A percentile compares a stretch with the other conserved stretches of the same genome.
Evolutionary conservation across 2,113 vertebrate species (phyloP).

Genomic region (Herpetotheres cachinnans): DNA sequence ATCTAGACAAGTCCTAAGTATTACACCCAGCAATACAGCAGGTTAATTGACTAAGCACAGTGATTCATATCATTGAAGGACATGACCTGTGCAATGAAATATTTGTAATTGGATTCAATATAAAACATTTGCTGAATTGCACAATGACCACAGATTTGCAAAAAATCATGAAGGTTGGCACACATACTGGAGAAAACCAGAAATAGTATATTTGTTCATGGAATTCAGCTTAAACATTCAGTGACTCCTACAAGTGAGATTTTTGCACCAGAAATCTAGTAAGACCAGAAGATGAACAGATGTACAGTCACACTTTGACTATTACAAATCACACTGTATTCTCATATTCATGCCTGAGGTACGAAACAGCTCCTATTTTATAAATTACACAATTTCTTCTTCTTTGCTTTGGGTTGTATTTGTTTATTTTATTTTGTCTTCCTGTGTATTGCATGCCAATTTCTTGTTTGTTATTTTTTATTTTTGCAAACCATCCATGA

Average conservation of each 20-base stretch:
- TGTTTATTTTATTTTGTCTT: background rate
- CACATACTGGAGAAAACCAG: background rate
- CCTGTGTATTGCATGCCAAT: background rate
- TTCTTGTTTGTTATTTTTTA: background rate
- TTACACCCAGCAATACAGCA: background rate
- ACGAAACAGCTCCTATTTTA: background rate
- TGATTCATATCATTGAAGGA: background rate
- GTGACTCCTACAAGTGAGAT: background rate
- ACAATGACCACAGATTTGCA: background rate
- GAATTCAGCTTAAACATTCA: background rate
- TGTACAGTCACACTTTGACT: background rate
- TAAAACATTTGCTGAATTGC: background rate
- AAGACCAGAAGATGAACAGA: background rate
- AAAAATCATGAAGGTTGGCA: background rate
- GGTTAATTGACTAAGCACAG: background rate
- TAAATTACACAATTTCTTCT: background rate
- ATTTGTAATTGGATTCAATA: background rate
- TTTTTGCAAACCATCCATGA: background rate
- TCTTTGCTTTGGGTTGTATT: background rate
- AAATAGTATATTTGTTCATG: background rate
- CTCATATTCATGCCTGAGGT: background rate
- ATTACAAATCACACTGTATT: background rate
- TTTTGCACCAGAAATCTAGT: background rate
- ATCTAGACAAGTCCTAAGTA: background rate
- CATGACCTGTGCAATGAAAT: background rate